Evolutionary conservation across 2,888 invertebrate genomes (phyloP).

Genomic region (Odontomyia ornata): DNA sequence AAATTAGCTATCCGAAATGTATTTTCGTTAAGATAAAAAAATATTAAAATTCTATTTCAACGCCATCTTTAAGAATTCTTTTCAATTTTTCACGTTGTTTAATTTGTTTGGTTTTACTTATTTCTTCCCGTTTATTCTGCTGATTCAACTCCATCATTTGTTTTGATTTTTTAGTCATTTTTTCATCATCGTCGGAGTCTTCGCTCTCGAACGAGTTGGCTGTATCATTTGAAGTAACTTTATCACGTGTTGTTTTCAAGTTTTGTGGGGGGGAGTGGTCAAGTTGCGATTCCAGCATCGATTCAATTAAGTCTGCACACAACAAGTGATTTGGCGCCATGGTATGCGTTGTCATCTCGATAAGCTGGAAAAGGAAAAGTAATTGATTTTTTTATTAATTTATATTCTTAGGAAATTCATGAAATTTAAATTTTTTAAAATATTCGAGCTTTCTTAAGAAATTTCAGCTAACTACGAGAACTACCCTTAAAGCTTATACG

Average conservation of each 20-base stretch:
- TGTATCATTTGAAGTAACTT: too few relatives aligned
- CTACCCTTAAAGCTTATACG: too few relatives aligned
- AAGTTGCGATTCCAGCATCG: slow-evolving; percentile 2
- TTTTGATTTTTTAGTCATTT: neutral
- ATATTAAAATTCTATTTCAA: slow-evolving; percentile 21
- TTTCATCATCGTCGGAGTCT: slow-evolving; percentile 23
- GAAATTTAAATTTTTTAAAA: neutral
- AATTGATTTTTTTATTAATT: neutral
- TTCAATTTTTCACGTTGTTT: slow-evolving; percentile 28
- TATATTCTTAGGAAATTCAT: neutral
- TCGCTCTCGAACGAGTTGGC: neutral
- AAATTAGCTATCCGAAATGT: too few relatives aligned
- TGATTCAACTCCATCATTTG: neutral
- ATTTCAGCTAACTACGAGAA: neutral
- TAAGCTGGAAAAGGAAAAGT: slow-evolving; percentile 57
- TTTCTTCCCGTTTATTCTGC: neutral
- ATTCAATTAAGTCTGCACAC: slow-evolving; percentile 49
- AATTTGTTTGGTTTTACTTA: slow-evolving; percentile 1
- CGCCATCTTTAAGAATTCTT: neutral
- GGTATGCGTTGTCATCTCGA: slow-evolving; percentile 61
- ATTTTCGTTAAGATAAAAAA: too few relatives aligned
- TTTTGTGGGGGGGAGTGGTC: slow-evolving; percentile 10
- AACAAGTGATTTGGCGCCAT: slow-evolving; percentile 62
- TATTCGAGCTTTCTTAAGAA: neutral
- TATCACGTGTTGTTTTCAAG: neutral